Conservation (phyloP, 2,113 vertebrate species). For the Gnathonemus longibarbis region DNA sequence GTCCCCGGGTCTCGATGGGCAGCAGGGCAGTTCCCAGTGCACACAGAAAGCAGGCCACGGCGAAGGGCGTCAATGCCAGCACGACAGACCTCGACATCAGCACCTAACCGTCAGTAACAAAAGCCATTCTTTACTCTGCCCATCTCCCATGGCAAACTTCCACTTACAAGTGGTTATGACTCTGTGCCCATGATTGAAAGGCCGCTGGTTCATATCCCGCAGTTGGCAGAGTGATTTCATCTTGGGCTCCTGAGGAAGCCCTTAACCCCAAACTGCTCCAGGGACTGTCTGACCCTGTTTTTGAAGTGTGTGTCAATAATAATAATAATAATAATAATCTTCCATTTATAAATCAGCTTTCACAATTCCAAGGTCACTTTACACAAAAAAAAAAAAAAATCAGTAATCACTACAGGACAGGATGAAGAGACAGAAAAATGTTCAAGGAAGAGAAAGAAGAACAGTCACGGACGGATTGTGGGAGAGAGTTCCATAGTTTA, state of each 20-base stretch:
- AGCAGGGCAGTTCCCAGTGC: conserved; percentile 68
- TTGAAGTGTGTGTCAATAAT: not conserved
- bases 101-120: conserved; percentile 61
- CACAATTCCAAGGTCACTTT: too few relatives aligned
- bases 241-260: not conserved
- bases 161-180: not conserved
- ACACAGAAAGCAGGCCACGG: conserved; percentile 65
- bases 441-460: too few relatives aligned
- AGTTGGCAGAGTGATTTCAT: not conserved
- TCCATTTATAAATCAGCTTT: too few relatives aligned
- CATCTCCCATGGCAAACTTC: not conserved
- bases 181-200: not conserved
- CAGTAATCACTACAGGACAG: too few relatives aligned
- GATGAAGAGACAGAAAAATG: too few relatives aligned
- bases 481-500: too few relatives aligned
- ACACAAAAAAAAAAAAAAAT: too few relatives aligned
- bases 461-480: too few relatives aligned
- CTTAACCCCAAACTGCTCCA: not conserved
- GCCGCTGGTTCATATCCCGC: not conserved
- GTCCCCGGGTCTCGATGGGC: conserved; percentile 86
- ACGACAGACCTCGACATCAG: conserved; percentile 73
- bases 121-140: not conserved
- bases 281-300: not conserved
- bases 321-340: too few relatives aligned
- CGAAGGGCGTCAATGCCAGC: conserved; percentile 72